Conservation (phyloP, 1,140 invertebrate species). For the Cydia fagiglandana region DNA sequence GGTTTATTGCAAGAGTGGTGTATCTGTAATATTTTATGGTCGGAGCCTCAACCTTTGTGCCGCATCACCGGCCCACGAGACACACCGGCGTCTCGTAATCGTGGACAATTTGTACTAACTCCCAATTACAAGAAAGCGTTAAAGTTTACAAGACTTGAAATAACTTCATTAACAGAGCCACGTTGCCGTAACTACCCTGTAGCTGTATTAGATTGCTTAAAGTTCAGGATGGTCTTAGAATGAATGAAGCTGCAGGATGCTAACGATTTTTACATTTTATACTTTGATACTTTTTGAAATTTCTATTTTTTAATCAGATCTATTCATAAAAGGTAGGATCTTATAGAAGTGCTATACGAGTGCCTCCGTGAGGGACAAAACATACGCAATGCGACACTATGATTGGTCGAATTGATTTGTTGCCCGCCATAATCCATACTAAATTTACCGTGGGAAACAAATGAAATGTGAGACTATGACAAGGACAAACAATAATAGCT, state of each 20-base stretch:
- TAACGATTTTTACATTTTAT: neutral
- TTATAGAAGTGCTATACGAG: too few relatives aligned
- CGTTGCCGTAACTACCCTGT: neutral
- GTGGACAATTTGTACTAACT: conserved; percentile 26
- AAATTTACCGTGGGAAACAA: too few relatives aligned
- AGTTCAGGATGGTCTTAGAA: conserved; percentile 12
- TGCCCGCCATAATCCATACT: too few relatives aligned
- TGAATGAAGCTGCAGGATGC: neutral
- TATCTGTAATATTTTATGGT: neutral
- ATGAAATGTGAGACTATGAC: too few relatives aligned
- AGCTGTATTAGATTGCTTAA: conserved; percentile 18
- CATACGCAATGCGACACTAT: too few relatives aligned
- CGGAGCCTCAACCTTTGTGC: conserved; percentile 40
- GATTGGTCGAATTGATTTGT: too few relatives aligned
- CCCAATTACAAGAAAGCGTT: conserved; percentile 28
- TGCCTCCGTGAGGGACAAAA: too few relatives aligned
- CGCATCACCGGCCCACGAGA: conserved; percentile 36
- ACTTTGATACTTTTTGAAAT: too few relatives aligned
- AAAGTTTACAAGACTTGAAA: conserved; percentile 25
- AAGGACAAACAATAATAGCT: too few relatives aligned
- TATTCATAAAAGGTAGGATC: too few relatives aligned
- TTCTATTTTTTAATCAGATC: too few relatives aligned
- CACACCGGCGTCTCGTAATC: conserved; percentile 25
- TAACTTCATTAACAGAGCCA: conserved; percentile 21
- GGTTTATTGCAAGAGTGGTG: conserved; percentile 39